Evolutionary conservation across 2,797 vertebrate genomes (phyloP).

Genomic region (Periophthalmus magnuspinnatus): DNA sequence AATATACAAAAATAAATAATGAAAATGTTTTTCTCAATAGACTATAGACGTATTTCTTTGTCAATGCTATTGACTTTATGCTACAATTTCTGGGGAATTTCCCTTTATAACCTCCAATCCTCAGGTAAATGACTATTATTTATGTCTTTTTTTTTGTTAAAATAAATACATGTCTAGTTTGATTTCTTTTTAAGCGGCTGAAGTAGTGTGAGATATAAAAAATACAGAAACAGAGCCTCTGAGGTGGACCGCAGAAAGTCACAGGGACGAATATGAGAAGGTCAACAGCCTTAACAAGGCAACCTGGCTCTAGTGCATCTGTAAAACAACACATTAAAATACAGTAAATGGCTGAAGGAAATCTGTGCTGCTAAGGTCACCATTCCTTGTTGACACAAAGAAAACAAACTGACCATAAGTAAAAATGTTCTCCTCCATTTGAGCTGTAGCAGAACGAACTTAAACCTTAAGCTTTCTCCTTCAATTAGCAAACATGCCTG

Average conservation of each 20-base stretch:
- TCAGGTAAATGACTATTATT: slow-evolving; percentile 1
- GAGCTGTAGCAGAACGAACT: neutral
- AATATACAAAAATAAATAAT: too few relatives aligned
- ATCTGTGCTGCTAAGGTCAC: slow-evolving; percentile 40
- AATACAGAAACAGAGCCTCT: slow-evolving; percentile 64
- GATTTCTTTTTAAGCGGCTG: slow-evolving; percentile 63
- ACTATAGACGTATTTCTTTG: neutral
- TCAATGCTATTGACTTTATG: neutral
- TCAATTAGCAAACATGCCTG: neutral
- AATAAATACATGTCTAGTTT: slow-evolving; percentile 63
- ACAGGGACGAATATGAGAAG: slow-evolving; percentile 68
- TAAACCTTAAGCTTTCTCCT: slow-evolving; percentile 4
- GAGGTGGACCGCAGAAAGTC: slow-evolving; percentile 69
- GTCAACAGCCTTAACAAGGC: slow-evolving; percentile 66
- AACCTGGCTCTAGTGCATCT: slow-evolving; percentile 52
- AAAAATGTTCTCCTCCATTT: neutral
- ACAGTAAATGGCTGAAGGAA: slow-evolving; percentile 46
- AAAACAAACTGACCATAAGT: slow-evolving; percentile 10
- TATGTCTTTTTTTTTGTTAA: slow-evolving; percentile 45
- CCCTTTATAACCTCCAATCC: neutral
- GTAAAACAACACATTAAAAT: slow-evolving; percentile 48
- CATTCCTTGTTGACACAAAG: slow-evolving; percentile 24
- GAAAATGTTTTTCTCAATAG: too few relatives aligned
- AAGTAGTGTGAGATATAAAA: slow-evolving; percentile 57
- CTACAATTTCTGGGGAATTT: neutral